A percentile compares a stretch with the other conserved stretches of the same genome.
Conservation (phyloP, 2,888 invertebrate species). For the Erebia palarica region DNA sequence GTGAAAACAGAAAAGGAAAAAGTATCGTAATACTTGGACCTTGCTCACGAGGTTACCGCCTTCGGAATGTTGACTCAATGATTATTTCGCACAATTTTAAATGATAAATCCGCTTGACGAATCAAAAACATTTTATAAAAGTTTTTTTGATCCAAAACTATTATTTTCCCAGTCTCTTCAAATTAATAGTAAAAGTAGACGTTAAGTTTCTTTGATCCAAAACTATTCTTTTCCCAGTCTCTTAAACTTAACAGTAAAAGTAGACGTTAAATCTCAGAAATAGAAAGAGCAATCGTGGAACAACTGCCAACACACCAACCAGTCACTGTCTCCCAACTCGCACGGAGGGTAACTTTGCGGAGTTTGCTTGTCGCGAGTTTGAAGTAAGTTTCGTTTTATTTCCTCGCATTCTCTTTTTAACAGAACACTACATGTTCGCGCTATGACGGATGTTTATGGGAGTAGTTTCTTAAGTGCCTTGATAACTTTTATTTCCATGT, state of each 20-base stretch:
- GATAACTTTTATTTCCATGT: slow-evolving; percentile 17
- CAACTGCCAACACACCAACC: background rate
- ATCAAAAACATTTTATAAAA: no score
- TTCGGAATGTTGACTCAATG: no score
- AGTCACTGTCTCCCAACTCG: background rate
- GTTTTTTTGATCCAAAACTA: no score
- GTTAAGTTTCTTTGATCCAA: background rate
- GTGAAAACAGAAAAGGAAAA: no score
- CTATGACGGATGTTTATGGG: slow-evolving; percentile 20
- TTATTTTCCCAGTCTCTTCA: background rate
- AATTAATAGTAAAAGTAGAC: background rate
- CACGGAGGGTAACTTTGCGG: slow-evolving; percentile 11
- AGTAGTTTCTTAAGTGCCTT: slow-evolving; percentile 19
- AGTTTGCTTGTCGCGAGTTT: background rate
- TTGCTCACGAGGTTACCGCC: no score
- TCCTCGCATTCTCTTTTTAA: slow-evolving; percentile 17
- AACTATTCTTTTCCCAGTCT: background rate
- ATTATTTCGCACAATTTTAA: no score
- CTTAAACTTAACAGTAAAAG: background rate
- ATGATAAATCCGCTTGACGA: no score
- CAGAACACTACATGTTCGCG: background rate
- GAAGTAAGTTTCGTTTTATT: slow-evolving; percentile 20
- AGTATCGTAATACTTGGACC: no score
- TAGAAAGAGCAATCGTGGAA: background rate
- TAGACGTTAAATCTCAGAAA: background rate